Evolutionary conservation across 2,888 invertebrate genomes (phyloP), one percentile per base, ranked within the genome.

Genomic region (Phania funesta): DNA sequence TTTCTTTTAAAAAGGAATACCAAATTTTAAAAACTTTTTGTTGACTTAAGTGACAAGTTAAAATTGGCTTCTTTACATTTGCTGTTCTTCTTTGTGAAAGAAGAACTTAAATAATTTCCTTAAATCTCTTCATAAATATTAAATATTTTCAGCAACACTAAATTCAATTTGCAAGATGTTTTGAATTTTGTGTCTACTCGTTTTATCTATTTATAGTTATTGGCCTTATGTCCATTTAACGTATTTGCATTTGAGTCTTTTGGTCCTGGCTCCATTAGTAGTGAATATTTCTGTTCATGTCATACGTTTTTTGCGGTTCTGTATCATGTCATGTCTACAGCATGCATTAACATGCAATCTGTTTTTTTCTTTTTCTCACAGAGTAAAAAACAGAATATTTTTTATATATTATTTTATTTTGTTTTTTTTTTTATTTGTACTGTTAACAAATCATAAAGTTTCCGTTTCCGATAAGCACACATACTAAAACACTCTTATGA

Each of bases 391-490:
- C 13, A 29, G 48, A 65, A 48, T 48, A 58, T 58, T 11, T 71
- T 11, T 65, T 26, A 41, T 62, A 35, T 54, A 18, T 18, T 16
- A n/a, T 22, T 58, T 24, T n/a, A 38, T 60, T 56, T 29, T 70
- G 48, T 7, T 54, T 41, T 58, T 50, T 60, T 50, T 60, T 44
- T 65, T 62, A 13, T n/a, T n/a, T 44, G 6, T 8, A 60, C 81
- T 77, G 67, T 81, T 77, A 81, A 77, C 81, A 81, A 81, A 77
- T 77, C 77, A 77, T 77, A 81, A 81, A 81, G 81, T 77, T 81
- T 81, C 81, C 81, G 76, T 54, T 77, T 81, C 81, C 81, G 68
- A 68, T 81, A 70, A 64, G 35, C 52, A 44, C 18, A 52, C 24
- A 48, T 52, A 46, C 16, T 46, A 18, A 62, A 11, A 16, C 22